Conservation (phyloP, 2,113 vertebrate genomes). For the Oophaga pumilio region DNA sequence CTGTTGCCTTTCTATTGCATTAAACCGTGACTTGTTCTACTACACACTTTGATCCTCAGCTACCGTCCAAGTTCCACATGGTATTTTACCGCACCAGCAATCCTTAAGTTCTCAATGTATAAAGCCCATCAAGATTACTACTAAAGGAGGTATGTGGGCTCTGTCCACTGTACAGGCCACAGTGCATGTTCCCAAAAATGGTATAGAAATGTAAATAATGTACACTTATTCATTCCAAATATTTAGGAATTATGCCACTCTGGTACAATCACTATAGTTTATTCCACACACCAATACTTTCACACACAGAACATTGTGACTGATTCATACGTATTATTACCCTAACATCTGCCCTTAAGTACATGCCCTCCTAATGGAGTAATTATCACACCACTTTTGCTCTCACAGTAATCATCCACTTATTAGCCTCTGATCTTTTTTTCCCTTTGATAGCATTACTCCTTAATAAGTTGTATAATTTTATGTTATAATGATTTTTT, state of each 20-base stretch:
- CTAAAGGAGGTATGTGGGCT: no score
- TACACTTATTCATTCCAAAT: background rate
- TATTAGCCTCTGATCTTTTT: constrained; percentile 45
- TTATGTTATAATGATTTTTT: constrained; percentile 19
- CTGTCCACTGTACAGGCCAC: no score
- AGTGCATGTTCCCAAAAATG: no score
- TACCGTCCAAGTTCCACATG: no score
- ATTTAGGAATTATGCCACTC: background rate
- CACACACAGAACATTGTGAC: constrained; percentile 6
- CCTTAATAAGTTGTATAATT: constrained; percentile 34
- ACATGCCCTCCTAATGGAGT: constrained; percentile 39
- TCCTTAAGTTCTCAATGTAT: no score
- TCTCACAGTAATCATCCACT: constrained; percentile 47
- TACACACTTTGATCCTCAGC: no score
- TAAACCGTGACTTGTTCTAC: no score
- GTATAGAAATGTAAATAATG: no score
- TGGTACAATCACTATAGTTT: background rate
- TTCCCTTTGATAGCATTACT: constrained; percentile 46
- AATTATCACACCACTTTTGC: constrained; percentile 44
- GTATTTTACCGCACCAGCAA: no score
- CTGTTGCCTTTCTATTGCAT: no score
- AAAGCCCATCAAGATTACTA: no score
- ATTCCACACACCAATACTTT: background rate
- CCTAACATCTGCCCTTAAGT: constrained; percentile 33
- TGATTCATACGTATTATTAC: constrained; percentile 27